These are phyloP conservation scores for Microchrysa polita DNA, from an alignment of 2,888 invertebrate species.

Conservation along the genomic window DNA sequence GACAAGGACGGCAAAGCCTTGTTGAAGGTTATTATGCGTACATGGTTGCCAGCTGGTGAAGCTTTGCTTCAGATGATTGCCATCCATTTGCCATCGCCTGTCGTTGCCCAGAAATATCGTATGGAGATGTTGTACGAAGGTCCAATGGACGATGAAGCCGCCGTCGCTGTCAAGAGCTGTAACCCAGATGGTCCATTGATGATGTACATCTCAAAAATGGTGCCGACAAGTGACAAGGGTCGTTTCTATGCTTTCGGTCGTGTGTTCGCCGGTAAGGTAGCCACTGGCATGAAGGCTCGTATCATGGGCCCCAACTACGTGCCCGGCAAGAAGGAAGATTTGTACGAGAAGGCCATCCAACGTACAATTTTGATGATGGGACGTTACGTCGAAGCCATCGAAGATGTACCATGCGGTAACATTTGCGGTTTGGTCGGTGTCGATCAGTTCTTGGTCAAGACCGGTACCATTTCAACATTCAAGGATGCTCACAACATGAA, in stretches of 20 bases:
- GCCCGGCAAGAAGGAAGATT: constrained; percentile 98
- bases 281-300: constrained; percentile 92
- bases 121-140: constrained; percentile 99
- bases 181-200: constrained; percentile 97
- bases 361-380: constrained; percentile 99
- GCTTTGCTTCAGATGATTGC: constrained; percentile 99
- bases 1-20: constrained; percentile 96
- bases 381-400: constrained; percentile 98
- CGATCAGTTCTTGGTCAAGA: constrained; percentile 99
- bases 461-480: constrained; percentile 98
- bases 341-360: constrained; percentile 99
- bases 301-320: constrained; percentile 99
- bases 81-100: constrained; percentile 98
- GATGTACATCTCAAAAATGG: constrained; percentile 99
- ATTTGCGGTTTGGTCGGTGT: constrained; percentile 99
- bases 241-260: constrained; percentile 99
- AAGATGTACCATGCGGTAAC: constrained; percentile 99
- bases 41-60: constrained; percentile 99
- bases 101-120: constrained; percentile 98
- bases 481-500: constrained; percentile 99
- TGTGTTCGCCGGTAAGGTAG: constrained; percentile 96
- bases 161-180: constrained; percentile 89
- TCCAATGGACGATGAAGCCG: constrained; percentile 95
- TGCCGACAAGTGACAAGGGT: constrained; percentile 99
- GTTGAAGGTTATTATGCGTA: constrained; percentile 97